phyloP scores from a whole-genome alignment of 2,797 vertebrate species.

The Pangasius krempfi region DNA sequence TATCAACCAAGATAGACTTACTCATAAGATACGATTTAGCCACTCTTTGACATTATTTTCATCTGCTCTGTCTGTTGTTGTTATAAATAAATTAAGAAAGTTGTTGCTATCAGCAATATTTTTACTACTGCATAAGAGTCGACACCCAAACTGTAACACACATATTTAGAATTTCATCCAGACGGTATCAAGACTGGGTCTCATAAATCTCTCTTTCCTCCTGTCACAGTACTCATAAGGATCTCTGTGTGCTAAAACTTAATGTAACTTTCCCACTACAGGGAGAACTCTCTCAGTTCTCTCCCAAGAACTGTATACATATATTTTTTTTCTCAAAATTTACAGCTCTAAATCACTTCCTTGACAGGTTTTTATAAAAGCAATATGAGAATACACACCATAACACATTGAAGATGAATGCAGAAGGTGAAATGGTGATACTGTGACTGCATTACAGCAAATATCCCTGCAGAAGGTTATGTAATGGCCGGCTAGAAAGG shows the following conservation, averaged over 20 bases:
- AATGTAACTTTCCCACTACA: conserved; percentile 21
- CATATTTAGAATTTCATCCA: conserved; percentile 18
- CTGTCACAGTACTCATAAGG: conserved; percentile 28
- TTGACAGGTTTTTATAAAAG: conserved; percentile 9
- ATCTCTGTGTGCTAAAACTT: conserved; percentile 7
- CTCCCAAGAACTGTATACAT: not conserved
- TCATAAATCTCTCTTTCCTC: conserved; percentile 26
- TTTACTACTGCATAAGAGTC: conserved; percentile 2
- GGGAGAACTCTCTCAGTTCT: not conserved
- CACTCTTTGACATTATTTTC: not conserved
- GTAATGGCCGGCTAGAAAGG: conserved; percentile 42
- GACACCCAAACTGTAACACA: not conserved
- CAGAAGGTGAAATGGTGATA: conserved; percentile 24
- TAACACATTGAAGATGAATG: conserved; percentile 13
- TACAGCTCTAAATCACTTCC: conserved; percentile 9
- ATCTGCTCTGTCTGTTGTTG: not conserved
- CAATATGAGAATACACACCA: not conserved
- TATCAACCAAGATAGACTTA: not conserved
- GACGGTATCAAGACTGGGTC: not conserved
- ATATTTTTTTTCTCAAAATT: not conserved
- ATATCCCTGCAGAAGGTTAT: conserved; percentile 25
- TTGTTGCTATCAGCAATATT: conserved; percentile 28
- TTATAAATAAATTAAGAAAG: conserved; percentile 18
- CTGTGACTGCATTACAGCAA: conserved; percentile 27
- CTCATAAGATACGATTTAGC: not conserved